phyloP scores from a whole-genome alignment of 2,888 invertebrate species.

The Himalopsyche kuldschensis region DNA sequence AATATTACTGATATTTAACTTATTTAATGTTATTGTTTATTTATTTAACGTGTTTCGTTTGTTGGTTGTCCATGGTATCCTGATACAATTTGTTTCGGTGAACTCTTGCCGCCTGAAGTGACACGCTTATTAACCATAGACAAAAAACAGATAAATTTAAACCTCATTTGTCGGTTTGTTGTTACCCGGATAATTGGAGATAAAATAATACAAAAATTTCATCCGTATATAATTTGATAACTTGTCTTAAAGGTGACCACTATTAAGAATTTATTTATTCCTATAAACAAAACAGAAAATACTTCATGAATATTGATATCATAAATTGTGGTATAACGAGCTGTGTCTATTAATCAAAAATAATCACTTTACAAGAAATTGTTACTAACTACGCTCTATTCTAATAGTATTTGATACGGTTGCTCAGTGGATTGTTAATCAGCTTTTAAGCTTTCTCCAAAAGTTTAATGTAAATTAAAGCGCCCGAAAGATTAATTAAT shows the following conservation, averaged over 20 bases:
- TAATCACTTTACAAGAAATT: too few species aligned
- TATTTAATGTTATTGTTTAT: too few species aligned
- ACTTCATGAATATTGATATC: not conserved
- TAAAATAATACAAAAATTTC: not conserved
- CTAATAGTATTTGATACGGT: too few species aligned
- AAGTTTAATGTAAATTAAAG: too few species aligned
- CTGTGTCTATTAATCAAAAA: not conserved
- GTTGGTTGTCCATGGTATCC: not conserved
- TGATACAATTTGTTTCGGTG: slow-evolving; percentile 18
- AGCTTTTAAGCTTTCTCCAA: too few species aligned
- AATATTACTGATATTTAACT: too few species aligned
- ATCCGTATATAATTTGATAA: not conserved
- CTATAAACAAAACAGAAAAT: not conserved
- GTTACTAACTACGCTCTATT: too few species aligned
- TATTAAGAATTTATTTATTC: not conserved
- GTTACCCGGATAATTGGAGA: not conserved
- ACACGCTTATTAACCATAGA: slow-evolving; percentile 21
- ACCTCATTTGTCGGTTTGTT: slow-evolving; percentile 15
- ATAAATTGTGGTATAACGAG: not conserved
- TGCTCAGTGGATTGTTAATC: too few species aligned
- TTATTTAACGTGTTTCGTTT: not conserved
- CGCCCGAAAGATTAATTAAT: too few species aligned
- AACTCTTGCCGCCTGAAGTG: slow-evolving; percentile 29
- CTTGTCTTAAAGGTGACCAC: not conserved
- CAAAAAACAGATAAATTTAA: slow-evolving; percentile 10